Percentiles rank a stretch among this genome's conserved stretches.
These are phyloP conservation scores for Pleuronectes platessa DNA, from an alignment of 2,113 vertebrate genomes.

Conservation along the genomic window DNA sequence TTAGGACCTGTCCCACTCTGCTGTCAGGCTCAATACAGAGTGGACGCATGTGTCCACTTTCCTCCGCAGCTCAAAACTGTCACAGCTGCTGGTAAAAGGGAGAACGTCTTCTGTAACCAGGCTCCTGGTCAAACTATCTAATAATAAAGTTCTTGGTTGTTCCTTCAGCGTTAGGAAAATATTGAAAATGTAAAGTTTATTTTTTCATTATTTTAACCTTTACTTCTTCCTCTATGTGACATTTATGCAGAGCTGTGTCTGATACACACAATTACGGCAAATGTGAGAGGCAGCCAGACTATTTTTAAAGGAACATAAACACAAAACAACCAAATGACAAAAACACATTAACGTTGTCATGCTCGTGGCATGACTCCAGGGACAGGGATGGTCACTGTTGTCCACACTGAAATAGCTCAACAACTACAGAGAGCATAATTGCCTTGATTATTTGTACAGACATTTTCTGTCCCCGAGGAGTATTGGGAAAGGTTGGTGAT, in stretches of 20 bases:
- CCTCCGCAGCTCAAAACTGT: slow-evolving; percentile 35
- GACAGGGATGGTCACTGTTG: background rate
- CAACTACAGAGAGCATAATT: background rate
- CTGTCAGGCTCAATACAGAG: slow-evolving; percentile 59
- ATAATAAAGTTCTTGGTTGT: background rate
- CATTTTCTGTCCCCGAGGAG: background rate
- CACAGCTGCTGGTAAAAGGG: slow-evolving; percentile 5
- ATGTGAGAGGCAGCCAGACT: too few species aligned
- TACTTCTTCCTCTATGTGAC: slow-evolving; percentile 10
- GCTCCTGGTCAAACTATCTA: background rate
- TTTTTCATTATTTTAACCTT: background rate
- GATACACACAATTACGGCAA: background rate
- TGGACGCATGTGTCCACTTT: slow-evolving; percentile 47
- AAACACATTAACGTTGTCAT: background rate
- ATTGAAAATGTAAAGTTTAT: background rate
- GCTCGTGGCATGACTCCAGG: background rate
- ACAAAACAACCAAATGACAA: background rate
- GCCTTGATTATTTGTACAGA: background rate
- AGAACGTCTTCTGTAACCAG: background rate
- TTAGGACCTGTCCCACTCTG: slow-evolving; percentile 61
- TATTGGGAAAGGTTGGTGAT: background rate
- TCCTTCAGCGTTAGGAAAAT: background rate
- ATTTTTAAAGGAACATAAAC: too few species aligned
- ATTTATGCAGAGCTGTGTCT: background rate
- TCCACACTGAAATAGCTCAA: background rate